phyloP scores from a whole-genome alignment of 2,797 vertebrate species.

The Chanos chanos region DNA sequence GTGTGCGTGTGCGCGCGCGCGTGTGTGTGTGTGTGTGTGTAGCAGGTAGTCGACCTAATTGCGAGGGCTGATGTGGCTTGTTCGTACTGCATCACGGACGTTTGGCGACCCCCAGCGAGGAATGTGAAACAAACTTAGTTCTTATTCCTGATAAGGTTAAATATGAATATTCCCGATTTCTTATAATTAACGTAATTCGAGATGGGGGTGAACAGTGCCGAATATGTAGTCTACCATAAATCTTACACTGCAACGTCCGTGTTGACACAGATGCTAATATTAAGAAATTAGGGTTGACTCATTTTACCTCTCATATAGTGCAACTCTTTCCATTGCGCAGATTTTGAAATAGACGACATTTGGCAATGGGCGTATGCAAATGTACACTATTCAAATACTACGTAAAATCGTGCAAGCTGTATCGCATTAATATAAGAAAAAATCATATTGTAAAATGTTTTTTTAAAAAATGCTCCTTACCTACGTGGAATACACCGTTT shows the following conservation, averaged over 20 bases:
- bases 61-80: conserved; percentile 22
- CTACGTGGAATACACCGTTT: conserved; percentile 76
- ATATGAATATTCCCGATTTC: neutral
- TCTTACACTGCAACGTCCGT: no score
- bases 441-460: neutral
- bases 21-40: conserved; percentile 23
- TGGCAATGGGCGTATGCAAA: conserved; percentile 29
- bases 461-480: conserved; percentile 56
- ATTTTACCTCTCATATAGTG: conserved; percentile 3
- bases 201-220: no score
- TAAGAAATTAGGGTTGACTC: neutral
- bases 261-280: no score
- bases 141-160: conserved; percentile 24
- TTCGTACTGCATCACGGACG: conserved; percentile 39
- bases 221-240: no score
- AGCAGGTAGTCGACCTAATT: conserved; percentile 44
- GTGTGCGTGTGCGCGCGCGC: conserved; percentile 16
- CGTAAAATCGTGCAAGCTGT: neutral
- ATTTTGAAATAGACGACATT: conserved; percentile 29
- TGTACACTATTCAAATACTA: conserved; percentile 4
- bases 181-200: no score
- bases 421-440: no score
- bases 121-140: conserved; percentile 34
- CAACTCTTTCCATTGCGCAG: conserved; percentile 61
- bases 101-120: conserved; percentile 74